Percentiles rank a stretch among this genome's conserved stretches.
These are phyloP conservation scores for Pangasius macronema DNA, from an alignment of 2,797 vertebrate genomes.

Conservation along the genomic window DNA sequence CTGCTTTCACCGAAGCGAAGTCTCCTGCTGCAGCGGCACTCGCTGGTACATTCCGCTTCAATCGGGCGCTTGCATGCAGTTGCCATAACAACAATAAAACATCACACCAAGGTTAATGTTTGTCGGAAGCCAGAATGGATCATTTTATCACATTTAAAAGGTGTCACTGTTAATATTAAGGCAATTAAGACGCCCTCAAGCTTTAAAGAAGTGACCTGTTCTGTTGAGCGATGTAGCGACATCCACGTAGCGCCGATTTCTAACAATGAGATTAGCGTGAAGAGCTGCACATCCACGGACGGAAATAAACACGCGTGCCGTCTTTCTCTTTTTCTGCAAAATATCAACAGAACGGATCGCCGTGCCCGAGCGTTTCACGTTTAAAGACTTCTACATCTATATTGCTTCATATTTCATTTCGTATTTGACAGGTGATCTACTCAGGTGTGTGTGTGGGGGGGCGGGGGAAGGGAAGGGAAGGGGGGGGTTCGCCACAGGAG, in stretches of 20 bases:
- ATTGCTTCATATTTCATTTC: constrained; percentile 47
- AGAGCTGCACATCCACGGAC: neutral
- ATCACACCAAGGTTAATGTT: constrained; percentile 47
- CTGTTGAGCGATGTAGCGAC: constrained; percentile 18
- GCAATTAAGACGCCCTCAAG: constrained; percentile 38
- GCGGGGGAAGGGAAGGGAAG: neutral
- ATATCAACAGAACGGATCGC: neutral
- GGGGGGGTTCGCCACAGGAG: constrained; percentile 54
- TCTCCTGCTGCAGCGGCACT: constrained; percentile 8
- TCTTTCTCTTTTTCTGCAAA: neutral
- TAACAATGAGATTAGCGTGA: neutral
- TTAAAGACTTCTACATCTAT: constrained; percentile 26
- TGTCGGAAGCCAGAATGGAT: constrained; percentile 43
- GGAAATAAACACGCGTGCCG: neutral
- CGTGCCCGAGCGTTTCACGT: neutral
- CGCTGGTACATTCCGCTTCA: constrained; percentile 21
- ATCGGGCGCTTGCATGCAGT: constrained; percentile 43
- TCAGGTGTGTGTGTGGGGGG: constrained; percentile 61
- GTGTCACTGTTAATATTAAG: constrained; percentile 34
- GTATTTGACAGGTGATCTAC: constrained; percentile 61
- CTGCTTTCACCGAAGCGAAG: constrained; percentile 14
- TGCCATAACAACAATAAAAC: constrained; percentile 51
- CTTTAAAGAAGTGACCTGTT: constrained; percentile 39
- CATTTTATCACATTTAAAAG: constrained; percentile 24
- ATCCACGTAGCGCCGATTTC: neutral